Conservation (phyloP, 2,113 vertebrate genomes). For the Anthoscopus minutus region DNA sequence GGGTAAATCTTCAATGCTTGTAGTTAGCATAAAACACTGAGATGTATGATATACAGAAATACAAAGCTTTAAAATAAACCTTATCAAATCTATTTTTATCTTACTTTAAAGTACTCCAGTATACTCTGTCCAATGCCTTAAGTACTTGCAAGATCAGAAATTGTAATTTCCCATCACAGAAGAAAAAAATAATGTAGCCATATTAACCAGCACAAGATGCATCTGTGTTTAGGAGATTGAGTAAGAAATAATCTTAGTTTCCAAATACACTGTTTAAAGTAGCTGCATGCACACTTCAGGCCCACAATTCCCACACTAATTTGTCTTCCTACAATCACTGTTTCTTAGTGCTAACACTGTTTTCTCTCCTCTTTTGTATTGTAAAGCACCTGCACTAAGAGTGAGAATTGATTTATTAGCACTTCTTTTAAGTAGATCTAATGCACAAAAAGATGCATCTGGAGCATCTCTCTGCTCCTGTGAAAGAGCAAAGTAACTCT, state of each 20-base stretch:
- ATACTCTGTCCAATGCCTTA: not conserved
- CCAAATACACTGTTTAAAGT: not conserved
- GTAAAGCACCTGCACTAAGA: not conserved
- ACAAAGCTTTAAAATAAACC: not conserved
- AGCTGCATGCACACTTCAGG: not conserved
- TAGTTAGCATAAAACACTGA: not conserved
- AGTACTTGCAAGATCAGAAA: not conserved
- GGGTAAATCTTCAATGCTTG: not conserved
- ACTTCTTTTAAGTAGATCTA: conserved; percentile 7
- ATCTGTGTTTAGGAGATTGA: not conserved
- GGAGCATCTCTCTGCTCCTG: not conserved
- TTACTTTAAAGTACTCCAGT: not conserved
- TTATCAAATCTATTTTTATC: not conserved
- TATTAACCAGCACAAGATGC: not conserved
- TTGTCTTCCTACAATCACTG: conserved; percentile 1
- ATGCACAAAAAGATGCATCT: not conserved
- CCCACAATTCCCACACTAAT: not conserved
- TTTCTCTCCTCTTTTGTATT: not conserved
- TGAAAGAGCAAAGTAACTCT: not conserved
- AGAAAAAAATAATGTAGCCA: not conserved
- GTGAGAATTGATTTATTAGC: conserved; percentile 48
- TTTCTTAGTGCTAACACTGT: not conserved
- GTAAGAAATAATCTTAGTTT: not conserved
- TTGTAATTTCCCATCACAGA: not conserved
- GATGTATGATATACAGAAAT: not conserved